A percentile compares a stretch with the other conserved stretches of the same genome.
Evolutionary conservation across 2,797 vertebrate genomes (phyloP).

Genomic region (Urophycis tenuis): DNA sequence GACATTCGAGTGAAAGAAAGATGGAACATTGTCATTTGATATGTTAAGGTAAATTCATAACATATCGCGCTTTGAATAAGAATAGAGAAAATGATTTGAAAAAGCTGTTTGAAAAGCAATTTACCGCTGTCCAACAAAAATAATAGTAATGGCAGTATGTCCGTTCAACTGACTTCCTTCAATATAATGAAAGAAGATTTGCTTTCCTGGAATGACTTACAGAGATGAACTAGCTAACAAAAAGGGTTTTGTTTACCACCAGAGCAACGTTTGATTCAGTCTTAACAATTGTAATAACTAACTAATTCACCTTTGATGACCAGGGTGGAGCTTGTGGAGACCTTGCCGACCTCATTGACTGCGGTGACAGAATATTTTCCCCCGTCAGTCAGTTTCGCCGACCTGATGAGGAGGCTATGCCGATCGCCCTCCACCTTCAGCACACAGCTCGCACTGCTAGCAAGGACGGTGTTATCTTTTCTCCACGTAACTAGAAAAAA

Average conservation of each 20-base stretch:
- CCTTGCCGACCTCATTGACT: slow-evolving; percentile 81
- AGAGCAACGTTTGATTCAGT: not conserved
- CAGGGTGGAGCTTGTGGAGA: slow-evolving; percentile 78
- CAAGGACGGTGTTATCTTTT: slow-evolving; percentile 72
- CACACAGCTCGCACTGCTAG: slow-evolving; percentile 62
- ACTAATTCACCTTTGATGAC: slow-evolving; percentile 80
- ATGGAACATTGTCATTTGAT: too few relatives aligned
- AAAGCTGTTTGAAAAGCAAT: not conserved
- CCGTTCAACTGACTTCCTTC: not conserved
- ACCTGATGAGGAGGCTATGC: slow-evolving; percentile 82
- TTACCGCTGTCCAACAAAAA: not conserved
- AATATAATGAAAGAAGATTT: not conserved
- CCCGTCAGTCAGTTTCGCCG: slow-evolving; percentile 73
- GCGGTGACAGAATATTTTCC: slow-evolving; percentile 85
- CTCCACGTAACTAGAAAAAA: slow-evolving; percentile 80
- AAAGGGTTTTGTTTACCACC: not conserved
- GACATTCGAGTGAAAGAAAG: too few relatives aligned
- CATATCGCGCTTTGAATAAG: too few relatives aligned
- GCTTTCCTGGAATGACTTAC: not conserved
- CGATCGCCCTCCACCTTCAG: slow-evolving; percentile 90
- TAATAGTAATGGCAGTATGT: not conserved
- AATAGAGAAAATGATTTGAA: too few relatives aligned
- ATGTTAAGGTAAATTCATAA: too few relatives aligned
- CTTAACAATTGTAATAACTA: not conserved
- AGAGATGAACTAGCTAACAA: not conserved